Conservation (phyloP, 2,888 invertebrate genomes). For the Syrista parreyssii region DNA sequence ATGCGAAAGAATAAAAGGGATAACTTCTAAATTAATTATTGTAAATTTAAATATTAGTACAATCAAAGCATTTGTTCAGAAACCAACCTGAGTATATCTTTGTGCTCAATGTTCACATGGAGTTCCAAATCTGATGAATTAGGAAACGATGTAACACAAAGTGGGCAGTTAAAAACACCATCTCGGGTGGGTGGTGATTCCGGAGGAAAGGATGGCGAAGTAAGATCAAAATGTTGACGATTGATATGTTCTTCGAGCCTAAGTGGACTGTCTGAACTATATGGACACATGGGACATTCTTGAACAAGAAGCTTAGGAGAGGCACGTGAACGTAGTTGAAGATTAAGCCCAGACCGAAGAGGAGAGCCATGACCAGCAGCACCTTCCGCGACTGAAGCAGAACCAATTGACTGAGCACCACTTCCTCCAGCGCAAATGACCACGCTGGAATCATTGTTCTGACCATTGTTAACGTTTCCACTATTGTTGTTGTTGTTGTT, state of each 20-base stretch:
- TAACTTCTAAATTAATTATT: not conserved
- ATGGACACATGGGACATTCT: conserved; percentile 83
- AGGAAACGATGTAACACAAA: conserved; percentile 79
- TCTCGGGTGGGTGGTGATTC: conserved; percentile 58
- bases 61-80: not conserved
- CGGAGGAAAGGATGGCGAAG: conserved; percentile 76
- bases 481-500: conserved; percentile 63
- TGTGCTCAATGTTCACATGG: conserved; percentile 88
- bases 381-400: conserved; percentile 51
- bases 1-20: not conserved
- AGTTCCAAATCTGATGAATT: conserved; percentile 83
- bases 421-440: not conserved
- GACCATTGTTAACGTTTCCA: conserved; percentile 33
- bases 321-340: conserved; percentile 61
- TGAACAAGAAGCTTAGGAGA: conserved; percentile 60
- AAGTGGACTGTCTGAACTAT: conserved; percentile 78
- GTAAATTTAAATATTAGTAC: not conserved
- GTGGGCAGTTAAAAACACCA: conserved; percentile 77
- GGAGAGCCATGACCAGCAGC: conserved; percentile 78
- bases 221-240: conserved; percentile 84
- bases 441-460: not conserved
- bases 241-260: conserved; percentile 87
- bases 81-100: conserved; percentile 80
- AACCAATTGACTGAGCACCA: not conserved
- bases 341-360: conserved; percentile 69